Evolutionary conservation across 2,888 invertebrate species (phyloP).

Genomic region (Salticus scenicus): DNA sequence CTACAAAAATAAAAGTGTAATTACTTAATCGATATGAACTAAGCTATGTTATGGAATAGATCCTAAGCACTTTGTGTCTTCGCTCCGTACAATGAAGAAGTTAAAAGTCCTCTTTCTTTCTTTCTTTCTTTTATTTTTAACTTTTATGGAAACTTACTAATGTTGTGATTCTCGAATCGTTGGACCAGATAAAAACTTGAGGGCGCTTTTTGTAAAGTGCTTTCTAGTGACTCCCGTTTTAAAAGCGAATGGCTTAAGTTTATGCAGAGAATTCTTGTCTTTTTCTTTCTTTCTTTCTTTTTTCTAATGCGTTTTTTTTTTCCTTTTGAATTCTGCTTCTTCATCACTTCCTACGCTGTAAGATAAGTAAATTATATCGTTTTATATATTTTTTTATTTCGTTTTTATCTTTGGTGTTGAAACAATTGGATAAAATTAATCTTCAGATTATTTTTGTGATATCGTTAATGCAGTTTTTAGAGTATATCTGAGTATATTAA

Average conservation of each 20-base stretch:
- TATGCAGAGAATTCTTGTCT: conserved; percentile 38
- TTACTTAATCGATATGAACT: conserved; percentile 68
- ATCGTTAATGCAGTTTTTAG: neutral
- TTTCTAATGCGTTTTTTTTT: conserved; percentile 26
- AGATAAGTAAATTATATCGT: conserved; percentile 58
- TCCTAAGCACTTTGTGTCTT: conserved; percentile 39
- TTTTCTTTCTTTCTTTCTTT: neutral
- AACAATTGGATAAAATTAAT: neutral
- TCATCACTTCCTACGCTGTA: neutral
- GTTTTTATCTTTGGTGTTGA: neutral
- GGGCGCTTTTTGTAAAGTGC: conserved; percentile 54
- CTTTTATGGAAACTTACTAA: conserved; percentile 15
- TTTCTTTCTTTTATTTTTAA: neutral
- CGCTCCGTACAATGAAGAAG: conserved; percentile 54
- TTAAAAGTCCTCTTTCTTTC: conserved; percentile 44
- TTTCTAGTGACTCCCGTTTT: conserved; percentile 38
- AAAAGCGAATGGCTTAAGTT: conserved; percentile 35
- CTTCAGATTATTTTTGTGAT: conserved; percentile 1
- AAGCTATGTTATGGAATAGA: conserved; percentile 57
- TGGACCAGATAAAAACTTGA: conserved; percentile 62
- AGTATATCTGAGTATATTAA: too few species aligned
- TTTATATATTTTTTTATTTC: neutral
- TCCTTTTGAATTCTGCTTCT: neutral
- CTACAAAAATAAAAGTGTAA: conserved; percentile 65
- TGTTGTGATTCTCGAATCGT: conserved; percentile 62